Base-by-base conservation (phyloP, 1,140 invertebrate species). In the Diabrotica virgifera region DNA sequence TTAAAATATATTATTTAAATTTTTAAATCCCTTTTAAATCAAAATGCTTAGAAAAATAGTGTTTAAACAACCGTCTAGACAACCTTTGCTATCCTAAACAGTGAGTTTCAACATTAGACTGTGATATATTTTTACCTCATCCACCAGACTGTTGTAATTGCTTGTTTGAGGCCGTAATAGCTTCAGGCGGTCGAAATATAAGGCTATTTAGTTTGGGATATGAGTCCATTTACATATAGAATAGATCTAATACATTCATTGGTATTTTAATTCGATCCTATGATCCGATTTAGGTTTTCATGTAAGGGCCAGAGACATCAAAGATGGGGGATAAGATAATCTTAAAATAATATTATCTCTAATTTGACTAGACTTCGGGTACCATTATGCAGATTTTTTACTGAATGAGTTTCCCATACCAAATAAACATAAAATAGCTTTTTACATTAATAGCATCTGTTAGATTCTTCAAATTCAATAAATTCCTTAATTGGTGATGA, bases 341-440 rank as follows among this genome's bases (percentile, higher is more conserved):
- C 40, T 46, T n/a, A 2, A 10, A 46, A n/a, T 46, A n/a, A 5
- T 10, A 46, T 46, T 46, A 46, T 46, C 40, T 46, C n/a, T n/a
- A 46, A 46, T n/a, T 46, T 46, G 8, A 46, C n/a, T 6, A 10
- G 40, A 46, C 40, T 24, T 24, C 24, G 24, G 24, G n/a, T n/a
- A 46, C 8, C n/a, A 46, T 46, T 46, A 46, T 46, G 40, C 40
- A 46, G 40, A 46, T 46, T 46, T 46, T 46, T 3, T 10, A 46
- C 4, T 2, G 3, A 46, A 46, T n/a, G 40, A 5, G 5, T 10
- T 46, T 46, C 40, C n/a, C 40, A 46, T 46, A 46, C 0, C 2
- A 46, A 46, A 46, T 46, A n/a, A n/a, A 46, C 40, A 46, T 46
- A 46, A 46, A 46, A 46, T 46, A 10, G 40, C 40, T 46, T 46